Base-by-base conservation (phyloP, 2,797 vertebrate species). In the Enteromius radiatus region DNA sequence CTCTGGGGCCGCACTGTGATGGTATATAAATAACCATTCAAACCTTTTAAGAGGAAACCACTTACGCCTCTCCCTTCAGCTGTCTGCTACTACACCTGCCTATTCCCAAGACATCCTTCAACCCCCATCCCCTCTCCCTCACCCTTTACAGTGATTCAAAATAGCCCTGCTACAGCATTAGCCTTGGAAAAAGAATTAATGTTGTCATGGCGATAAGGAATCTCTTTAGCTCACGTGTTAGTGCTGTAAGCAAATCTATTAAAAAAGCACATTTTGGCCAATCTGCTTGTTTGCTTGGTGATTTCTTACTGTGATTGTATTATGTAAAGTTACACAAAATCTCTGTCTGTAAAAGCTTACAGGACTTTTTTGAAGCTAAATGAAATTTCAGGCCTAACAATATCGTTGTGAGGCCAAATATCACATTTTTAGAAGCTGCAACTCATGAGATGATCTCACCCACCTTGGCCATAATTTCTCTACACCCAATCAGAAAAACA, bases 1-100 rank as follows among this genome's bases (percentile, higher is more conserved):
- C 67, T 86, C 69, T 59, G 26, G 80, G 77, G 67, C 69, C 38
- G 81, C 83, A 85, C 59, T 74, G 31, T 75, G 78, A 84, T 84
- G 82, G 87, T 70, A 38, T 88, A 94, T 90, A 92, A 93, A 95
- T 94, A 95, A 81, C 88, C 21, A 33, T 79, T 79, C 89, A 87
- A 89, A 88, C 92, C 92, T 90, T 94, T 94, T 92, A 94, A 92
- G 92, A 92, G 83, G 87, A 91, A 87, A 87, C 41, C 78, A 28
- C n/a, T 14, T 23, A 64, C 64, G 28, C 67, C 41, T 71, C 67
- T 21, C 49, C 75, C 47, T 85, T 65, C 93, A 94, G 92, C 93
- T 94, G 93, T 92, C 90, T 63, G 65, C 31, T 80, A 90, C 88
- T 78, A 78, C 83, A 67, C 91, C 92, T 92, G 92, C 87, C 86